Conservation (phyloP, 2,797 vertebrate genomes). For the Sebastes paucispinis region DNA sequence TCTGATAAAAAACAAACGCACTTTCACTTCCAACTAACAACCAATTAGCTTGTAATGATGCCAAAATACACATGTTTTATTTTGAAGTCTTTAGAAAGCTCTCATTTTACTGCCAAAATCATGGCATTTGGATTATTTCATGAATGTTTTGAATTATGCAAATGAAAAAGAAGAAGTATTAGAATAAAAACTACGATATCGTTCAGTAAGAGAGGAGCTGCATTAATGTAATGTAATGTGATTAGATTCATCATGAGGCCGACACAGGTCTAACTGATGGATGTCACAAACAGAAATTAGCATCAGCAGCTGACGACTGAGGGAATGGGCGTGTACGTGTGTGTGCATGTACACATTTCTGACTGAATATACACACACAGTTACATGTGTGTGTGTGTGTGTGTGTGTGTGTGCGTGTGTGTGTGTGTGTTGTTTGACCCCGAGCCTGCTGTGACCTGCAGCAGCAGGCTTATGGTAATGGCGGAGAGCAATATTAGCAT, state of each 20-base stretch:
- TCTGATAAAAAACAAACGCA: background rate
- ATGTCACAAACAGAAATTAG: slow-evolving; percentile 48
- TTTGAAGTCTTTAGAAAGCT: background rate
- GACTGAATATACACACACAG: background rate
- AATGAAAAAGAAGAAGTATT: background rate
- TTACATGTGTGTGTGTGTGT: background rate
- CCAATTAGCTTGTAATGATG: background rate
- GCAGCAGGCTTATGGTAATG: slow-evolving; percentile 65
- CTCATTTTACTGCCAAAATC: background rate
- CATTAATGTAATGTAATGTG: slow-evolving; percentile 39
- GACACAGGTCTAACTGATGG: slow-evolving; percentile 25
- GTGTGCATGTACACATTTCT: background rate
- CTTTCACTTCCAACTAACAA: background rate
- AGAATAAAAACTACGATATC: background rate
- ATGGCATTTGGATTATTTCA: background rate
- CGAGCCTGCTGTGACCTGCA: slow-evolving; percentile 14
- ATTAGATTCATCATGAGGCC: slow-evolving; percentile 41
- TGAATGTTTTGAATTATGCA: background rate
- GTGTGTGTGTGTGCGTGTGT: no score
- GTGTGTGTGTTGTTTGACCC: slow-evolving; percentile 13
- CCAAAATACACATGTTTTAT: background rate
- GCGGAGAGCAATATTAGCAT: slow-evolving; percentile 55
- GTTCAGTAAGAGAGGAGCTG: background rate
- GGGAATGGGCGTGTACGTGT: slow-evolving; percentile 6
- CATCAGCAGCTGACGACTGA: slow-evolving; percentile 58